Base-by-base conservation (phyloP, 2,797 vertebrate genomes). In the Adrianichthys oophorus region DNA sequence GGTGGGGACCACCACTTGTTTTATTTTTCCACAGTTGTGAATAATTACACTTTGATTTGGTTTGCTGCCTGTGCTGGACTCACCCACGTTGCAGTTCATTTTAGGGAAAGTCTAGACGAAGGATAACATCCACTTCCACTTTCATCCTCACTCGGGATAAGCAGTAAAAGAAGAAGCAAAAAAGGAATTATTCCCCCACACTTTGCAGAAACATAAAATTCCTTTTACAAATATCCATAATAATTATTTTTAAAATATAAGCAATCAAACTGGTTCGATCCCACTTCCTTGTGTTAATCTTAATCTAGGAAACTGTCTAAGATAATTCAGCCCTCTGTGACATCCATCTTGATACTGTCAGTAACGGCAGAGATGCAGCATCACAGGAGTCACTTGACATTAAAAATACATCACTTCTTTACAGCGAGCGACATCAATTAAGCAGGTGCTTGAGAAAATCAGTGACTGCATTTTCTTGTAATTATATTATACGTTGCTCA, bases 91-190 rank as follows among this genome's bases (percentile, higher is more conserved):
- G 24, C 37, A 41, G 41, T 45, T 52, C 61, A 48, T 54, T 73
- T 62, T 10, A 56, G 61, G 72, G 70, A 73, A 83, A 77, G 82
- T 68, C 82, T 76, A 60, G 59, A 50, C 52, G 24, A 53, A 48
- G 0, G 45, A 72, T 59, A 75, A 70, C 17, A 54, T 64, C 56
- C 59, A 74, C 60, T 79, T 79, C 74, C 58, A 47, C 65, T 83
- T 82, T 85, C 47, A 83, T 80, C 68, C 65, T 1, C 26, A 37
- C 17, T 37, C 4, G 10, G 26, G 19, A 26, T 26, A 26, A 26
- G 26, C 37, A 18, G 16, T 53, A 65, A 70, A 55, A 60, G 43
- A 21, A 45, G 55, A 44, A 44, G 32, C 29, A n/a, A 37, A 71
- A 40, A 50, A 24, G 69, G 66, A 77, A 79, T 67, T 65, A 7